Percentiles rank a stretch among this genome's conserved stretches.
Evolutionary conservation across 2,113 vertebrate genomes (phyloP).

Genomic region (Xiphophorus maculatus): DNA sequence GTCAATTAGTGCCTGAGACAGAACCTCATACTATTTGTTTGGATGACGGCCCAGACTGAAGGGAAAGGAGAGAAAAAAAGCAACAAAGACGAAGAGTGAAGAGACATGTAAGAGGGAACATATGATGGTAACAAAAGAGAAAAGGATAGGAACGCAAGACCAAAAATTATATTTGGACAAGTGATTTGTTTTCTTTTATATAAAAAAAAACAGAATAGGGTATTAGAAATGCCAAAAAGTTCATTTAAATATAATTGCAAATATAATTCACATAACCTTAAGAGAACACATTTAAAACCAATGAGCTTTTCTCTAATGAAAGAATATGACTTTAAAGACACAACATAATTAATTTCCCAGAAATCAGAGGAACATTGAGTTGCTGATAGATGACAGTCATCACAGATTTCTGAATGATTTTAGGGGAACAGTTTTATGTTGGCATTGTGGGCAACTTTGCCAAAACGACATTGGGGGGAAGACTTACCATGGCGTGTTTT

Average conservation of each 20-base stretch:
- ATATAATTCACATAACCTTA: constrained; percentile 23
- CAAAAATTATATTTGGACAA: not conserved
- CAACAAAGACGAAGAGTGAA: not conserved
- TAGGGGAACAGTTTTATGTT: too few relatives aligned
- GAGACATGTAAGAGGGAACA: not conserved
- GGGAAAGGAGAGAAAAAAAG: not conserved
- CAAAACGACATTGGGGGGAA: too few relatives aligned
- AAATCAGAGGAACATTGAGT: constrained; percentile 8
- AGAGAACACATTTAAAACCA: constrained; percentile 23
- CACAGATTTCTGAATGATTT: too few relatives aligned
- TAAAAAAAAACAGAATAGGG: not conserved
- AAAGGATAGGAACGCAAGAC: not conserved
- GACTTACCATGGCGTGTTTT: too few relatives aligned
- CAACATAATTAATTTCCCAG: constrained; percentile 14
- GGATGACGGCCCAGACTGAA: constrained; percentile 61
- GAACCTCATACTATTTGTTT: constrained; percentile 59
- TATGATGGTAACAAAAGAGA: not conserved
- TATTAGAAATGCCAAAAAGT: constrained; percentile 13
- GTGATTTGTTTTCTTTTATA: not conserved
- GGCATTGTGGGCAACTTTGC: too few relatives aligned
- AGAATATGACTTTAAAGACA: constrained; percentile 16
- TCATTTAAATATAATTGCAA: constrained; percentile 9
- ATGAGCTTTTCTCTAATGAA: constrained; percentile 40
- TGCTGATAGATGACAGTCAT: not conserved
- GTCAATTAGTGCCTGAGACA: constrained; percentile 71